Percentiles rank a stretch among this genome's conserved stretches.
Evolutionary conservation across 2,888 invertebrate genomes (phyloP).

Genomic region (Plemyria rubiginata): DNA sequence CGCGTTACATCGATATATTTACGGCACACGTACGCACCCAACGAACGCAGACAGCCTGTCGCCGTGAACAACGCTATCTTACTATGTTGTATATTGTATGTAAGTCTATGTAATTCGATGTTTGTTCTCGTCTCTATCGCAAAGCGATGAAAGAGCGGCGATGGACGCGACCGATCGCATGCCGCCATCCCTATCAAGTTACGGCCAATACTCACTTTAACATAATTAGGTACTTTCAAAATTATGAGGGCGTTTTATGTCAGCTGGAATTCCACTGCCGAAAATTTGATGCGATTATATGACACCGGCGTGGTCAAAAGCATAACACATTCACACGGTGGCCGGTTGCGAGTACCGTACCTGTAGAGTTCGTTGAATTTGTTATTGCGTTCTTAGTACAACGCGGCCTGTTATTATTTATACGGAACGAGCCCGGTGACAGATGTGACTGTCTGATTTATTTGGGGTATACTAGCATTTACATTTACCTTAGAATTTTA

Average conservation of each 20-base stretch:
- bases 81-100: slow-evolving; percentile 67
- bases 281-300: slow-evolving; percentile 74
- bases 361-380: slow-evolving; percentile 85
- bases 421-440: slow-evolving; percentile 70
- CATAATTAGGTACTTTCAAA: slow-evolving; percentile 51
- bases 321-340: slow-evolving; percentile 82
- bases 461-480: slow-evolving; percentile 67
- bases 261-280: slow-evolving; percentile 64
- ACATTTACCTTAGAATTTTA: slow-evolving; percentile 55
- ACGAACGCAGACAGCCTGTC: slow-evolving; percentile 81
- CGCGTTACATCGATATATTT: slow-evolving; percentile 64
- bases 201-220: slow-evolving; percentile 52
- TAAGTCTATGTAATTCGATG: slow-evolving; percentile 73
- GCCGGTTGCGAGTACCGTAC: slow-evolving; percentile 77
- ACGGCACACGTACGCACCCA: slow-evolving; percentile 73
- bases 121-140: slow-evolving; percentile 63
- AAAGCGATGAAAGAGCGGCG: slow-evolving; percentile 49
- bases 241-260: slow-evolving; percentile 58
- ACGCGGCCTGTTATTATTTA: slow-evolving; percentile 77
- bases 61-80: slow-evolving; percentile 80
- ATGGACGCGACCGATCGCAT: slow-evolving; percentile 32
- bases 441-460: slow-evolving; percentile 70
- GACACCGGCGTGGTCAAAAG: slow-evolving; percentile 74
- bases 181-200: slow-evolving; percentile 56
- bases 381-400: slow-evolving; percentile 83